phyloP scores from a whole-genome alignment of 23 tunicate species.

The Oikopleura vanhoeffeni region DNA sequence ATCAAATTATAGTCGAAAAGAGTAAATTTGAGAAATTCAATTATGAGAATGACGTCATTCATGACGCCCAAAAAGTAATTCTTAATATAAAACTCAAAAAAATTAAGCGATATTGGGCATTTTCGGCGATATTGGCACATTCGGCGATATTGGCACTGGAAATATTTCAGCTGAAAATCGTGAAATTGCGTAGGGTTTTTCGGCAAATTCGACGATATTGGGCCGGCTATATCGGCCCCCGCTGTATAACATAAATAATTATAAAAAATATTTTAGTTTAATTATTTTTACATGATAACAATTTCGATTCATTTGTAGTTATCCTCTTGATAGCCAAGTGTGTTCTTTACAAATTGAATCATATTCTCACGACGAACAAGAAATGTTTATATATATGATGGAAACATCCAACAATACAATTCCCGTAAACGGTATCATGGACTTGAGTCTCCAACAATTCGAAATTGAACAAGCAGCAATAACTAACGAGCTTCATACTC shows the following conservation, averaged over 20 bases:
- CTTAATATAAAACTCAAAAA: no score
- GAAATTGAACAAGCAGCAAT: background rate
- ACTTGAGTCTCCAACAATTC: conserved; percentile 1
- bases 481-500: background rate
- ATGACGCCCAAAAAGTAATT: no score
- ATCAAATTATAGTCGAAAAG: no score
- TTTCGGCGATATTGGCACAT: no score
- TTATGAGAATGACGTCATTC: no score
- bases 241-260: background rate
- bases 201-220: no score
- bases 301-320: conserved; percentile 25
- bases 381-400: conserved; percentile 2
- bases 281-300: background rate
- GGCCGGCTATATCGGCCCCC: no score
- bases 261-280: background rate
- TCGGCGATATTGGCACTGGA: no score
- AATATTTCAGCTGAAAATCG: no score
- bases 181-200: no score
- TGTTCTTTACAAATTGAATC: conserved; percentile 60
- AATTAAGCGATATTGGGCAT: no score
- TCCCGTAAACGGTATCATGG: background rate
- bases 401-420: background rate
- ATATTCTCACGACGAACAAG: background rate
- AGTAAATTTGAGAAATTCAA: no score
- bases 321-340: conserved; percentile 67